Conservation (phyloP, 2,888 invertebrate genomes). For the Podabrus alpinus region DNA sequence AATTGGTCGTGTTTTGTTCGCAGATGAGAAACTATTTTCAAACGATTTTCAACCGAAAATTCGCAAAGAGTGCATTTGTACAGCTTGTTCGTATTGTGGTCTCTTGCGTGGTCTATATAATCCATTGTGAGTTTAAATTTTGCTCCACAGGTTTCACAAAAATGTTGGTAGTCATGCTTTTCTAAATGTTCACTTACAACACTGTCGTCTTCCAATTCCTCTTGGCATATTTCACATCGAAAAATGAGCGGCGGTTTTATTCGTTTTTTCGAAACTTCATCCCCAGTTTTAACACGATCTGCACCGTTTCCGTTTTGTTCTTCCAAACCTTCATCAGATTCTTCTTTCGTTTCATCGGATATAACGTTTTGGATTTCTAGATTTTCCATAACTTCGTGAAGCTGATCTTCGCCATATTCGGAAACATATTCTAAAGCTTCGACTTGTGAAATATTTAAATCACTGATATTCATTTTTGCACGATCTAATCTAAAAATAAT, state of each 20-base stretch:
- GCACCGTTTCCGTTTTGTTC: too few species aligned
- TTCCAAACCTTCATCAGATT: too few species aligned
- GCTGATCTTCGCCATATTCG: too few species aligned
- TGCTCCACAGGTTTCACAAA: background rate
- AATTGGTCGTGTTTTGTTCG: background rate
- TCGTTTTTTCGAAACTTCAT: too few species aligned
- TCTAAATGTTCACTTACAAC: background rate
- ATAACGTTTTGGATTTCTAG: too few species aligned
- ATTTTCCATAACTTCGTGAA: too few species aligned
- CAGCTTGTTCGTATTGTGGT: background rate
- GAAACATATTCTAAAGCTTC: too few species aligned
- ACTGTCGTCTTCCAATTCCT: background rate
- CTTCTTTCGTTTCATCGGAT: too few species aligned
- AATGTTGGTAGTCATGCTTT: conserved; percentile 1
- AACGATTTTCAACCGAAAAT: background rate
- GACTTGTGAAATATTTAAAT: too few species aligned
- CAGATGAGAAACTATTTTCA: background rate
- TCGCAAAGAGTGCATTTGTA: conserved; percentile 15
- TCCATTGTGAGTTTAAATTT: conserved; percentile 1
- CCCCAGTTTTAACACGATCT: too few species aligned
- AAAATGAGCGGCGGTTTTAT: background rate
- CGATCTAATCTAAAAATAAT: too few species aligned
- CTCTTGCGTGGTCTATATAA: background rate
- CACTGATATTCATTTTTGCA: too few species aligned
- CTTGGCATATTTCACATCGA: conserved; percentile 19